Evolutionary conservation across 2,797 vertebrate species (phyloP).

Genomic region (Lutjanus campechanus): DNA sequence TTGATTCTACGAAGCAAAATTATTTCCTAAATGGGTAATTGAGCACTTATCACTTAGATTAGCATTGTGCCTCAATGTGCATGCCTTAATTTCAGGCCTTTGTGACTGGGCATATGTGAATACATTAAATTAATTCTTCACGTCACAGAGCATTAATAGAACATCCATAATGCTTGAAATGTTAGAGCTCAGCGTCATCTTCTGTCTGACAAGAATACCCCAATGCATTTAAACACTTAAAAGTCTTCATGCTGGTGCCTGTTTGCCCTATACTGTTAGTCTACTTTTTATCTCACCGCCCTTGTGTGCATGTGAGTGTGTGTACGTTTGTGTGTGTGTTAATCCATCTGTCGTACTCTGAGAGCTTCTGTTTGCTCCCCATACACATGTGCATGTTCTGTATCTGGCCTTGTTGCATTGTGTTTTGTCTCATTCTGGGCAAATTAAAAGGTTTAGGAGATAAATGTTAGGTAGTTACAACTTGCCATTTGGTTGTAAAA

Average conservation of each 20-base stretch:
- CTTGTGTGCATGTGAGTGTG: slow-evolving; percentile 11
- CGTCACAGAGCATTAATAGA: slow-evolving; percentile 66
- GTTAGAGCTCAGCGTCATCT: slow-evolving; percentile 55
- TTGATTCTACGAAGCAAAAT: slow-evolving; percentile 55
- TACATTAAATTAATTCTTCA: slow-evolving; percentile 68
- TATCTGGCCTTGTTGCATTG: slow-evolving; percentile 7
- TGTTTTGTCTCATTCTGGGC: slow-evolving; percentile 27
- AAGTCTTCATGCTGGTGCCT: slow-evolving; percentile 26
- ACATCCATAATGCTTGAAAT: slow-evolving; percentile 44
- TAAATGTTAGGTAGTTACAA: background rate
- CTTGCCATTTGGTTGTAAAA: background rate
- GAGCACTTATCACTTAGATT: slow-evolving; percentile 67
- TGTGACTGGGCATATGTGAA: slow-evolving; percentile 60
- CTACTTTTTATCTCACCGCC: slow-evolving; percentile 23
- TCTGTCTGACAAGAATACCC: slow-evolving; percentile 56
- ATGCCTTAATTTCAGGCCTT: slow-evolving; percentile 69
- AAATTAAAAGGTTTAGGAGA: slow-evolving; percentile 12
- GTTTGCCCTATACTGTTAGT: slow-evolving; percentile 23
- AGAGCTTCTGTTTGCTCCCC: slow-evolving; percentile 30
- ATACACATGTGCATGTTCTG: slow-evolving; percentile 28
- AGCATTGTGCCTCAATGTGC: slow-evolving; percentile 50
- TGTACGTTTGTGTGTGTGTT: slow-evolving; percentile 6
- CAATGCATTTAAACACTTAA: slow-evolving; percentile 63
- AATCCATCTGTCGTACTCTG: slow-evolving; percentile 22
- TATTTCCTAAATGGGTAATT: slow-evolving; percentile 68